phyloP scores from a whole-genome alignment of 1,140 invertebrate species.

The Goniozus legneri region DNA sequence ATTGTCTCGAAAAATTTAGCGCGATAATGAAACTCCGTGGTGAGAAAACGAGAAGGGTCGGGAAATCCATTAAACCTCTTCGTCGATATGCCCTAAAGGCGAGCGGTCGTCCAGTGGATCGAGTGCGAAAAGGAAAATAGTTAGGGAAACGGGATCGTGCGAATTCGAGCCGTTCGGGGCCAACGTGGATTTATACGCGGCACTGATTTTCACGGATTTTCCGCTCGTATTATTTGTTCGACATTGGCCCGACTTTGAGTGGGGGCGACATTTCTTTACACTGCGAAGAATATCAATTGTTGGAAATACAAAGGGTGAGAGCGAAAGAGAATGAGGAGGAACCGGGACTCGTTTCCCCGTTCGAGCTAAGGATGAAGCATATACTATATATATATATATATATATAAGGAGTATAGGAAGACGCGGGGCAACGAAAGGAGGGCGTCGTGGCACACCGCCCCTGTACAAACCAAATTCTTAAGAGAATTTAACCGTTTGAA shows the following conservation, averaged over 20 bases:
- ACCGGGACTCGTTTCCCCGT: neutral
- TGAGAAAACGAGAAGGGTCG: too few relatives aligned
- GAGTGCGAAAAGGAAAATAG: too few relatives aligned
- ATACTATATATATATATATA: neutral
- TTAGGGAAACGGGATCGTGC: constrained; percentile 3
- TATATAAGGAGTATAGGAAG: constrained; percentile 11
- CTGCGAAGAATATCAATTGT: constrained; percentile 57
- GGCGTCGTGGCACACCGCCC: constrained; percentile 37
- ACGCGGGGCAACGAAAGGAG: constrained; percentile 2
- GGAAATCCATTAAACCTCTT: too few relatives aligned
- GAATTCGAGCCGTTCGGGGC: too few relatives aligned
- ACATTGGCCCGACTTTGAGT: constrained; percentile 29
- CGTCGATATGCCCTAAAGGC: too few relatives aligned
- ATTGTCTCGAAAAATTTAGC: too few relatives aligned
- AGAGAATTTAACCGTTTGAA: constrained; percentile 58
- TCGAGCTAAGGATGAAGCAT: neutral
- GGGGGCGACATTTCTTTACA: constrained; percentile 47
- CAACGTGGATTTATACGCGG: constrained; percentile 29
- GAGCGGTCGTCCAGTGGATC: too few relatives aligned
- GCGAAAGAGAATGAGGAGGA: constrained; percentile 18
- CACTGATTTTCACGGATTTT: constrained; percentile 45
- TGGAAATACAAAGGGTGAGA: constrained; percentile 54
- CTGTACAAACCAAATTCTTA: constrained; percentile 55
- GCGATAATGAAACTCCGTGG: too few relatives aligned
- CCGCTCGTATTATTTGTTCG: constrained; percentile 50